These are phyloP conservation scores for Maconellicoccus hirsutus DNA, from an alignment of 1,140 invertebrate genomes.

Conservation along the genomic window DNA sequence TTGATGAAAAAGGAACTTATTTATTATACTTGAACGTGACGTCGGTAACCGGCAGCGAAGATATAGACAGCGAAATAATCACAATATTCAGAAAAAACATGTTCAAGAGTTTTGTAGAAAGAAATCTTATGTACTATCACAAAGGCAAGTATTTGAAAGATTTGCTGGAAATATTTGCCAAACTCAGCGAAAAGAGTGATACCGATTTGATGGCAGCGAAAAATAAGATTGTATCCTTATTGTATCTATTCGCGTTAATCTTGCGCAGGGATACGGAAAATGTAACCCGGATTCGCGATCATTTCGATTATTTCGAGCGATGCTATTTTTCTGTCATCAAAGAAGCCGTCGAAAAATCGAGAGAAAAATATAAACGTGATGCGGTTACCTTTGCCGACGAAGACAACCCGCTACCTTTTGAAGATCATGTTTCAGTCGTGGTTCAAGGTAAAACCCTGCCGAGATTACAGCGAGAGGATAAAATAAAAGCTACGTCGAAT, in stretches of 20 bases:
- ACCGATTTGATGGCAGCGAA: conserved; percentile 2
- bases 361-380: neutral
- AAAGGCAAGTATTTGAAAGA: neutral
- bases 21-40: neutral
- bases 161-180: neutral
- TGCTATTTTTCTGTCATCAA: neutral
- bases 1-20: neutral
- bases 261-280: neutral
- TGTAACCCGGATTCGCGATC: neutral
- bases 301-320: neutral
- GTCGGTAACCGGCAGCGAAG: neutral
- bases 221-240: neutral
- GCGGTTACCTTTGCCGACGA: neutral
- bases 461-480: neutral
- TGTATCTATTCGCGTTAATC: neutral
- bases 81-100: neutral
- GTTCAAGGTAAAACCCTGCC: neutral
- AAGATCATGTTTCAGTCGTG: neutral
- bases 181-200: neutral
- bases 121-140: neutral
- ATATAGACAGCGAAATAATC: neutral
- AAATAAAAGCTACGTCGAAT: neutral
- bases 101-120: neutral
- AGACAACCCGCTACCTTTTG: neutral
- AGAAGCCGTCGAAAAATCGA: neutral